Evolutionary conservation across 2,113 vertebrate genomes (phyloP).

Genomic region (Leucoraja erinaceus): DNA sequence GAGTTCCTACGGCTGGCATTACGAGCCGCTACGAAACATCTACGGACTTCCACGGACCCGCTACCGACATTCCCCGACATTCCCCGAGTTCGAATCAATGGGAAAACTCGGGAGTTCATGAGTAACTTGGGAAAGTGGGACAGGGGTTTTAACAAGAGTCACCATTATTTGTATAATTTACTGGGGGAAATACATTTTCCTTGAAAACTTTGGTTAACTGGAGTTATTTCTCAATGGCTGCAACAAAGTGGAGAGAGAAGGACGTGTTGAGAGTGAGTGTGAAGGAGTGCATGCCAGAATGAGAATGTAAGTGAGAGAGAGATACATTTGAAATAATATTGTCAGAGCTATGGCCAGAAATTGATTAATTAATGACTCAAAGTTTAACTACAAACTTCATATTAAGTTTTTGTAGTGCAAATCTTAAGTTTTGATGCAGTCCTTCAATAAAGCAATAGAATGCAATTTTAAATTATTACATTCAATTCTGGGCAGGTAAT

Average conservation of each 20-base stretch:
- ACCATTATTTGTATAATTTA: neutral
- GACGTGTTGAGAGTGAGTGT: too few species aligned
- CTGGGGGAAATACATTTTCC: neutral
- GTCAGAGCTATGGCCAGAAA: neutral
- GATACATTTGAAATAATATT: neutral
- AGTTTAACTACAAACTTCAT: neutral
- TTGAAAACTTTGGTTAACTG: neutral
- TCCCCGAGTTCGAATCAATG: too few species aligned
- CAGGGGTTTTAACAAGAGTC: neutral
- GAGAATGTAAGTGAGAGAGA: too few species aligned
- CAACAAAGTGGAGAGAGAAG: neutral
- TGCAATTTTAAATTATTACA: constrained; percentile 2
- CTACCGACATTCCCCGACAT: too few species aligned
- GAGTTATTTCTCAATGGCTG: neutral
- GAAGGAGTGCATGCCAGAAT: too few species aligned
- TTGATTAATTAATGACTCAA: neutral
- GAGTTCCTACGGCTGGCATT: too few species aligned
- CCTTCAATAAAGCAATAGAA: neutral
- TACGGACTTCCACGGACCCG: too few species aligned
- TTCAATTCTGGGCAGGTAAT: neutral
- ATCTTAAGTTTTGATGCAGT: neutral
- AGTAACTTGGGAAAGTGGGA: too few species aligned
- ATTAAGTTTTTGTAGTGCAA: neutral
- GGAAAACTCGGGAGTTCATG: too few species aligned
- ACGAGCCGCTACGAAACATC: too few species aligned